phyloP scores from a whole-genome alignment of 1,140 invertebrate genomes.

The Apis laboriosa region DNA sequence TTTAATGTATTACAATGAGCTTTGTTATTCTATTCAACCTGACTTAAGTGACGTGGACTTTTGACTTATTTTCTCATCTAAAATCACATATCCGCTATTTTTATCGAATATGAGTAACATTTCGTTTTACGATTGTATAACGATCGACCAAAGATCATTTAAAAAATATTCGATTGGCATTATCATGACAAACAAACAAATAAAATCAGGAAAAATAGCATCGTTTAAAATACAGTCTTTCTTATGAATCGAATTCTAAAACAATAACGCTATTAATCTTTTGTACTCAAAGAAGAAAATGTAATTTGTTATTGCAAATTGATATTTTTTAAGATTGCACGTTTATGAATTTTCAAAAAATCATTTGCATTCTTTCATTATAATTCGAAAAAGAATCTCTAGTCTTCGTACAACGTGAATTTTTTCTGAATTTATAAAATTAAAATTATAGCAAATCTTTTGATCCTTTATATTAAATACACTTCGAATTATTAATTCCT shows the following conservation, averaged over 20 bases:
- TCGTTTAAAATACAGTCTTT: slow-evolving; percentile 36
- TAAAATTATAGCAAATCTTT: no score
- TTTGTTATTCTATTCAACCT: slow-evolving; percentile 6
- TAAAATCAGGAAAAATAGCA: not conserved
- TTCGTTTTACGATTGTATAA: not conserved
- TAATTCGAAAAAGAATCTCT: no score
- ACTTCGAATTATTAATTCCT: no score
- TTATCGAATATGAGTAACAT: slow-evolving; percentile 40
- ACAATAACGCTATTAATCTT: not conserved
- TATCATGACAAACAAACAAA: not conserved
- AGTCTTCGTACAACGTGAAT: not conserved
- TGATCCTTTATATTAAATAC: no score
- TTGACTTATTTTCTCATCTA: slow-evolving; percentile 24
- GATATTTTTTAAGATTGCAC: no score
- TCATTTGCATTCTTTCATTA: no score
- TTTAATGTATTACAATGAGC: not conserved
- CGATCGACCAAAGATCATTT: slow-evolving; percentile 3
- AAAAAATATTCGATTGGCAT: slow-evolving; percentile 33
- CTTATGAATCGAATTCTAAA: slow-evolving; percentile 9
- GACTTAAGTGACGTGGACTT: slow-evolving; percentile 14
- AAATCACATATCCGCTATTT: slow-evolving; percentile 46
- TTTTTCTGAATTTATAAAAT: no score
- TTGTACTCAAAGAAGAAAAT: not conserved
- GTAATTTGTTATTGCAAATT: no score
- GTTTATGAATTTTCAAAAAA: not conserved